A percentile compares a stretch with the other conserved stretches of the same genome.
phyloP scores from a whole-genome alignment of 2,797 vertebrate genomes.

The Anguilla pacifica region DNA sequence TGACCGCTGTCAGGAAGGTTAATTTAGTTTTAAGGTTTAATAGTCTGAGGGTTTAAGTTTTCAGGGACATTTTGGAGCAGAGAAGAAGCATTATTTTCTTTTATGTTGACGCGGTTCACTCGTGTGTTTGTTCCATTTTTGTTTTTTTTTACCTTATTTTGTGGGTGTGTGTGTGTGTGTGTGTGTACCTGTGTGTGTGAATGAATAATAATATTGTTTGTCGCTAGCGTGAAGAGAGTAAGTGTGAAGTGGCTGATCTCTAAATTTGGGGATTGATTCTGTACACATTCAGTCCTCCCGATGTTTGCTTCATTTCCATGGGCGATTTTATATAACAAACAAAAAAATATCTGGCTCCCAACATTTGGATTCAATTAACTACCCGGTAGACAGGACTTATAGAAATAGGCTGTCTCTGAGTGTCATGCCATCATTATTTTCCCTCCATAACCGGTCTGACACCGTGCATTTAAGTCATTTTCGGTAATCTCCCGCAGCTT shows the following conservation, averaged over 20 bases:
- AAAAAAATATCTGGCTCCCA: background rate
- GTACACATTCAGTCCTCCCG: background rate
- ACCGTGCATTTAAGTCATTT: constrained; percentile 21
- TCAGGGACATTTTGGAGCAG: too few relatives aligned
- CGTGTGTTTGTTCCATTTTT: background rate
- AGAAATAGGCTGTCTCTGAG: background rate
- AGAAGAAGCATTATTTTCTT: too few relatives aligned
- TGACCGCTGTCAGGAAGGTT: too few relatives aligned
- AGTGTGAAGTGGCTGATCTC: background rate
- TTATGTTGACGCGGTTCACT: background rate
- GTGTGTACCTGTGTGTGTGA: background rate
- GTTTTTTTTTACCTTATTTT: background rate
- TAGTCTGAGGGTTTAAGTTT: too few relatives aligned
- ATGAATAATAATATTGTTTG: background rate
- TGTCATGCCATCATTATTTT: constrained; percentile 15
- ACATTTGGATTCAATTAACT: constrained; percentile 22
- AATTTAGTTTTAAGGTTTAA: too few relatives aligned
- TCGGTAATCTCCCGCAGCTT: constrained; percentile 8
- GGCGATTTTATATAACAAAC: background rate
- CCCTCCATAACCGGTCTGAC: background rate
- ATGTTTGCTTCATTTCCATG: constrained; percentile 14
- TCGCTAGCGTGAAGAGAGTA: background rate
- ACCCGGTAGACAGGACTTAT: background rate
- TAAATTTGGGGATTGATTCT: background rate
- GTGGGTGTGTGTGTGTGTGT: background rate